A percentile compares a stretch with the other conserved stretches of the same genome.
These are phyloP conservation scores for Listronotus bonariensis DNA, from an alignment of 1,140 invertebrate genomes.

Conservation along the genomic window DNA sequence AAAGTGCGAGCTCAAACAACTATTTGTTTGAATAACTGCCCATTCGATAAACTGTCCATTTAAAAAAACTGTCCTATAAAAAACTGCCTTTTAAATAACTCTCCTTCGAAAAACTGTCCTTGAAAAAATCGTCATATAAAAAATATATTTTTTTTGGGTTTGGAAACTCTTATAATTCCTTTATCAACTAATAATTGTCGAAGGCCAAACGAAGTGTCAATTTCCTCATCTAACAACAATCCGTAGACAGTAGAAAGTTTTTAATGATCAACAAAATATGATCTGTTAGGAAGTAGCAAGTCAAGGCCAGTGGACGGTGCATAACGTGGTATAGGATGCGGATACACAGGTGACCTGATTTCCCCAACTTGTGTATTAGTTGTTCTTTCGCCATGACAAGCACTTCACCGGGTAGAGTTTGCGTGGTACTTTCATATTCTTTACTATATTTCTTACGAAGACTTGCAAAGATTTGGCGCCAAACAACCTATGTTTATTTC, in stretches of 20 bases:
- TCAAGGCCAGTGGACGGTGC: conserved; percentile 32
- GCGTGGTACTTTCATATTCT: conserved; percentile 25
- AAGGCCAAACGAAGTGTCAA: conserved; percentile 16
- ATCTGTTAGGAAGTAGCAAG: conserved; percentile 23
- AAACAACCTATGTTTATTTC: not conserved
- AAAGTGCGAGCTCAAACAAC: no score
- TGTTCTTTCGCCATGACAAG: conserved; percentile 38
- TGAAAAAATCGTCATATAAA: no score
- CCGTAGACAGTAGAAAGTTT: conserved; percentile 38
- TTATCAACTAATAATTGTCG: conserved; percentile 9
- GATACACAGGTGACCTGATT: conserved; percentile 41
- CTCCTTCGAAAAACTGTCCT: no score
- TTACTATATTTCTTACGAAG: not conserved
- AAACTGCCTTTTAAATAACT: no score
- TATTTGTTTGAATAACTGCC: no score
- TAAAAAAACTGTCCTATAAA: no score
- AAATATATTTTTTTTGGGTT: no score
- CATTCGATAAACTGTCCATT: no score
- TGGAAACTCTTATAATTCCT: not conserved
- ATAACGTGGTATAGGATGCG: conserved; percentile 38
- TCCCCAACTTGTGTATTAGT: conserved; percentile 40
- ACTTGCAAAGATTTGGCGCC: not conserved
- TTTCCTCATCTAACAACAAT: conserved; percentile 22
- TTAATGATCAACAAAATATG: conserved; percentile 35
- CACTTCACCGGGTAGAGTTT: conserved; percentile 17